Evolutionary conservation across 2,797 vertebrate species (phyloP).

Genomic region (Arnoldichthys spilopterus): DNA sequence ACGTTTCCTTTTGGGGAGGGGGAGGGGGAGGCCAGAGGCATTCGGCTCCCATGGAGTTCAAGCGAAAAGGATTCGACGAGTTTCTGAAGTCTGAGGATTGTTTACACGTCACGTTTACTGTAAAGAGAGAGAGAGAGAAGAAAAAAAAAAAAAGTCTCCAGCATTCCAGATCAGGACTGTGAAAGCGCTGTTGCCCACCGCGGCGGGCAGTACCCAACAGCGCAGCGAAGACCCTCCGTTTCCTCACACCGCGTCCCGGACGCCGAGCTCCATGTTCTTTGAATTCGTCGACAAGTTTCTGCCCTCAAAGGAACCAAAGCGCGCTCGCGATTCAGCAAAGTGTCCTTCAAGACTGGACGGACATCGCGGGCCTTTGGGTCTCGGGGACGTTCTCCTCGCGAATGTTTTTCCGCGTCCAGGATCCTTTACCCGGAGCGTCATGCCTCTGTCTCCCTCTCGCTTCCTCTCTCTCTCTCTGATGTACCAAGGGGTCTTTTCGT

Average conservation of each 20-base stretch:
- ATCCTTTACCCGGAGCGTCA: slow-evolving; percentile 60
- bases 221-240: background rate
- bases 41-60: slow-evolving; percentile 64
- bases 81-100: slow-evolving; percentile 54
- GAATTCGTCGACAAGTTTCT: background rate
- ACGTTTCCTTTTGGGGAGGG: background rate
- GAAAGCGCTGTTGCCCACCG: background rate
- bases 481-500: slow-evolving; percentile 75
- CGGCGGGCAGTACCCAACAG: background rate
- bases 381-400: slow-evolving; percentile 37
- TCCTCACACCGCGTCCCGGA: background rate
- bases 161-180: slow-evolving; percentile 53
- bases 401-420: slow-evolving; percentile 38
- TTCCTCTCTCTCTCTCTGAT: slow-evolving; percentile 76
- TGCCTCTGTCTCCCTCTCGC: slow-evolving; percentile 65
- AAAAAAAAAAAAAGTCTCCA: slow-evolving; percentile 49
- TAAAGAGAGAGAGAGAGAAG: too few relatives aligned
- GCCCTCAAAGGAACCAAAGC: slow-evolving; percentile 43
- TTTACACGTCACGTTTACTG: slow-evolving; percentile 70
- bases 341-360: slow-evolving; percentile 40
- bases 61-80: slow-evolving; percentile 57
- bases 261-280: slow-evolving; percentile 10
- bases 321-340: slow-evolving; percentile 24
- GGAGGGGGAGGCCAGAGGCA: slow-evolving; percentile 69
- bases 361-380: slow-evolving; percentile 9